Evolutionary conservation across 2,888 invertebrate species (phyloP), one percentile per base, ranked within the genome.

Genomic region (Plutella xylostella): DNA sequence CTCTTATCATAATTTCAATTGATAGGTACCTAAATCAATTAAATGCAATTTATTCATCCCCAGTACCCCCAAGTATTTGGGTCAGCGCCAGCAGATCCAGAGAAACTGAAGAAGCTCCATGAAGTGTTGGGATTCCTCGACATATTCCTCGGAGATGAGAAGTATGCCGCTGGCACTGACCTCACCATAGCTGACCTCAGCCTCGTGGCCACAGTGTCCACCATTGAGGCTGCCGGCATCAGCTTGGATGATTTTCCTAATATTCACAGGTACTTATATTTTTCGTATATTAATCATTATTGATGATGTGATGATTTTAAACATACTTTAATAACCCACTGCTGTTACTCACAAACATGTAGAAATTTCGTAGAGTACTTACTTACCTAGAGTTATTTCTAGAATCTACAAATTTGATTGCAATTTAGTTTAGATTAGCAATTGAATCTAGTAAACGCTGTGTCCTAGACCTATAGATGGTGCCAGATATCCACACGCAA

Each of bases 111-210:
- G 55, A 89, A 89, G 62, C 70, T 92, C 39, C 85, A 87, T 42
- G 86, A 88, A 5, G 89, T 87, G 0, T 75, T 92, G 38, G 80
- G 68, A 4, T 88, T 89, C 60, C 68, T 93, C 4, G 86, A 93
- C 51, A 86, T 68, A 0, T 90, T 90, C 72, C 76, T 93, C 19
- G 87, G 87, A 33, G 87, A 86, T 2, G 73, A 85, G 42, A 72
- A 85, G 41, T 94, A 87, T 64, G 87, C 83, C 2, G 91, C 90
- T 1, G 93, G 92, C 3, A 75, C 87, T 18, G 69, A 82, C 14
- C 65, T 92, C 45, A 92, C 92, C 2, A 61, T 94, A 11, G 94
- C 94, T 7, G 94, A 94, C 68, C 72, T 92, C 35, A 65, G 87
- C 7, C 65, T 93, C 7, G 85, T 88, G 11, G 85, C 90, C 0